Evolutionary conservation across 2,113 vertebrate genomes (phyloP).

Genomic region (Microtus pennsylvanicus): DNA sequence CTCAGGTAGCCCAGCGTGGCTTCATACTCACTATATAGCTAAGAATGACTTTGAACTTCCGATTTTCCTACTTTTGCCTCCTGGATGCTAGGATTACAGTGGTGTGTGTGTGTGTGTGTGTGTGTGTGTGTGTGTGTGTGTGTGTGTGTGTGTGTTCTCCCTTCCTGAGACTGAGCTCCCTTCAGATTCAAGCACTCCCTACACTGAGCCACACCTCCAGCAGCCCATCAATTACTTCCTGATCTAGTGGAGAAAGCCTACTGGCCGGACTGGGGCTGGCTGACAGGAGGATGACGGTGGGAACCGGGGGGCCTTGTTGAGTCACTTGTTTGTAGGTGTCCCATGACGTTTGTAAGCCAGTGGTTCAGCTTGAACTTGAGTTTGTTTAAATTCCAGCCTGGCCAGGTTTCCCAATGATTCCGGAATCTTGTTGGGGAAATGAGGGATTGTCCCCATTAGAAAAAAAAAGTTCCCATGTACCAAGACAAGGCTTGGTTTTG

Average conservation of each 20-base stretch:
- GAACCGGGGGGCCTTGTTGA: background rate
- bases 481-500: background rate
- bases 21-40: background rate
- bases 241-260: background rate
- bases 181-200: too few relatives aligned
- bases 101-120: too few relatives aligned
- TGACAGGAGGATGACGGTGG: background rate
- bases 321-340: background rate
- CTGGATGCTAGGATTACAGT: background rate
- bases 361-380: background rate
- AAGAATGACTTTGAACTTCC: background rate
- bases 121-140: too few relatives aligned
- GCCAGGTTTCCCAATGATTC: background rate
- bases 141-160: too few relatives aligned
- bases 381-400: conserved; percentile 53
- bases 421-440: background rate
- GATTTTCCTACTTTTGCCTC: background rate
- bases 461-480: background rate
- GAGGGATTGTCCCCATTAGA: background rate
- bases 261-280: background rate
- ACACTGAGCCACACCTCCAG: background rate
- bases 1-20: background rate
- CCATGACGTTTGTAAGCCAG: background rate
- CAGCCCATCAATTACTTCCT: background rate
- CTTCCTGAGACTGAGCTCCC: too few relatives aligned